Conservation (phyloP, 2,113 vertebrate genomes). For the Grammomys surdaster region DNA sequence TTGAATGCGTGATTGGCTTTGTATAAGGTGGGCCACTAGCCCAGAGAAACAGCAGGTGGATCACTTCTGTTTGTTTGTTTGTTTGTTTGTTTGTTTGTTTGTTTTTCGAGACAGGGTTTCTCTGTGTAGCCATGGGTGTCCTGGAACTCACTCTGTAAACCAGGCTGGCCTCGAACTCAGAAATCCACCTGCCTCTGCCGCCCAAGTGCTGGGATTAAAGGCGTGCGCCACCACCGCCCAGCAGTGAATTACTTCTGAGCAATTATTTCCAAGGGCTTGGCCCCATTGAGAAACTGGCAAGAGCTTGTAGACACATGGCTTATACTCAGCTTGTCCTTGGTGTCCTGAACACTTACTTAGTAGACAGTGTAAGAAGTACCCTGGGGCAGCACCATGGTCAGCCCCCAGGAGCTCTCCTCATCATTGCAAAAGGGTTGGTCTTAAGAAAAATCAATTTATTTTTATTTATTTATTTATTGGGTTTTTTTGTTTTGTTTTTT, state of each 20-base stretch:
- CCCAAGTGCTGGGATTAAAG: too few species aligned
- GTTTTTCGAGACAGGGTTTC: too few species aligned
- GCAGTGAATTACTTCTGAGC: background rate
- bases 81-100: too few species aligned
- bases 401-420: too few species aligned
- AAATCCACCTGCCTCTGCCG: too few species aligned
- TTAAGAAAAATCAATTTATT: background rate
- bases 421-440: background rate
- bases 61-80: too few species aligned
- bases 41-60: background rate
- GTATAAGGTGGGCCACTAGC: background rate
- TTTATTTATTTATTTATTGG: too few species aligned
- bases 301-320: background rate
- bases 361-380: background rate
- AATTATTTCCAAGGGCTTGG: background rate
- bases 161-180: too few species aligned
- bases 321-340: background rate
- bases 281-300: background rate
- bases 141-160: too few species aligned
- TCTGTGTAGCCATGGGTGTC: too few species aligned
- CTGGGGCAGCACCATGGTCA: background rate
- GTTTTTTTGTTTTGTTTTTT: too few species aligned
- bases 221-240: too few species aligned
- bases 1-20: background rate
- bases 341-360: background rate